These are phyloP conservation scores for Nemoura dubitans DNA, from an alignment of 2,888 invertebrate species.

Conservation along the genomic window DNA sequence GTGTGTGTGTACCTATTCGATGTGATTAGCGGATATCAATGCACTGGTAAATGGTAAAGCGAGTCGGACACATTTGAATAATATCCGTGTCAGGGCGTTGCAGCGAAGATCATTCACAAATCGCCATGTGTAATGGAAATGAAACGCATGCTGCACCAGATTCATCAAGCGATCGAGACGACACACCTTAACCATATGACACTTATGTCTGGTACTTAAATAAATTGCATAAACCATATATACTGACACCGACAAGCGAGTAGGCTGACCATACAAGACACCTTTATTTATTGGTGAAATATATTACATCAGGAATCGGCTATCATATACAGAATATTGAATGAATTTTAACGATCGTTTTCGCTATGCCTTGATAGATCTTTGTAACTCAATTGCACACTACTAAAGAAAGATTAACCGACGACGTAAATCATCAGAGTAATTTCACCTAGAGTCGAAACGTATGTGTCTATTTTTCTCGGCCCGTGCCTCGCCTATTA, in stretches of 20 bases:
- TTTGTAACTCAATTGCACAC: neutral
- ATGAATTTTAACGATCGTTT: neutral
- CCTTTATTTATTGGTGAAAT: neutral
- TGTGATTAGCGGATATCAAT: neutral
- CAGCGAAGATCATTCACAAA: neutral
- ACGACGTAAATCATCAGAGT: neutral
- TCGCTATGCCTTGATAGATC: neutral
- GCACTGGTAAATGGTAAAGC: neutral
- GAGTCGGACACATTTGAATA: neutral
- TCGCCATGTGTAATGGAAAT: too few species aligned
- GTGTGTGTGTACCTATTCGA: neutral
- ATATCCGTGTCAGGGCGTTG: neutral
- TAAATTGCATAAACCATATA: constrained; percentile 5
- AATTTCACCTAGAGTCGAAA: neutral
- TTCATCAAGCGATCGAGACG: neutral
- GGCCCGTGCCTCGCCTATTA: neutral
- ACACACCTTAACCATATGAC: constrained; percentile 8
- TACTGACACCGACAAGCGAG: constrained; percentile 9
- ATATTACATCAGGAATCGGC: neutral
- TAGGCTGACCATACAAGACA: neutral
- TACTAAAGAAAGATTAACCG: neutral
- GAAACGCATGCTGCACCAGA: constrained; percentile 3
- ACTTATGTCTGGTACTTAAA: neutral
- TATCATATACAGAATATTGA: neutral
- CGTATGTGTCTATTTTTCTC: neutral